Percentiles rank a stretch among this genome's conserved stretches.
Evolutionary conservation across 2,888 invertebrate species (phyloP).

Genomic region (Xestia c-nigrum): DNA sequence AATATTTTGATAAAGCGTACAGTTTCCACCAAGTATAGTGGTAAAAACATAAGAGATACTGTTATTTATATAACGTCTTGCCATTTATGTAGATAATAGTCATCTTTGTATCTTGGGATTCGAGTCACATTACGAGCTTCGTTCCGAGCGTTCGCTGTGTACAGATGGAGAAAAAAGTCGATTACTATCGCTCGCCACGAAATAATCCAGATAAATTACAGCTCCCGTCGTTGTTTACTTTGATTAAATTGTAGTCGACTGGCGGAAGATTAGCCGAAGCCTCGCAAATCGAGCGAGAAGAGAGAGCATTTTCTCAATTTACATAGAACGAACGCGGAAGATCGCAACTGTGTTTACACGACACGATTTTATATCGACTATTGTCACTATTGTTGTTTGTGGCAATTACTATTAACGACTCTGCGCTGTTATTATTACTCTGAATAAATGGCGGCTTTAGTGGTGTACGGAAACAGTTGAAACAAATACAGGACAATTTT

Average conservation of each 20-base stretch:
- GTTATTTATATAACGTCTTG: constrained; percentile 75
- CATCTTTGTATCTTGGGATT: constrained; percentile 80
- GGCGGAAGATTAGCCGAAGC: constrained; percentile 89
- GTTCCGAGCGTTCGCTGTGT: constrained; percentile 72
- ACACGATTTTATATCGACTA: constrained; percentile 71
- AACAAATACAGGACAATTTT: constrained; percentile 18
- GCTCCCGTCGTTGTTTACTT: constrained; percentile 88
- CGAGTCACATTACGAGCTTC: constrained; percentile 79
- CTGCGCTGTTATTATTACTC: constrained; percentile 15
- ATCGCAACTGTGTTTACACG: constrained; percentile 82
- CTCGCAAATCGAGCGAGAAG: constrained; percentile 88
- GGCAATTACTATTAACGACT: constrained; percentile 49
- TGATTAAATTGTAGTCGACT: constrained; percentile 91
- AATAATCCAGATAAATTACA: constrained; percentile 90
- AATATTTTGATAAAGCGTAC: constrained; percentile 71
- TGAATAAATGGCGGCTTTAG: constrained; percentile 23
- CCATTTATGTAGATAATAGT: constrained; percentile 83
- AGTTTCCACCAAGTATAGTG: constrained; percentile 69
- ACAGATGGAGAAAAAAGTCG: constrained; percentile 86
- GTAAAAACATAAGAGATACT: constrained; percentile 72
- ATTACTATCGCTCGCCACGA: constrained; percentile 88
- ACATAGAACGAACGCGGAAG: constrained; percentile 86
- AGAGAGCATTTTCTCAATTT: constrained; percentile 88
- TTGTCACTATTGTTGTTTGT: constrained; percentile 52
- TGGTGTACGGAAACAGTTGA: constrained; percentile 5